These are phyloP conservation scores for Vidua macroura DNA, from an alignment of 2,113 vertebrate genomes.

Conservation along the genomic window DNA sequence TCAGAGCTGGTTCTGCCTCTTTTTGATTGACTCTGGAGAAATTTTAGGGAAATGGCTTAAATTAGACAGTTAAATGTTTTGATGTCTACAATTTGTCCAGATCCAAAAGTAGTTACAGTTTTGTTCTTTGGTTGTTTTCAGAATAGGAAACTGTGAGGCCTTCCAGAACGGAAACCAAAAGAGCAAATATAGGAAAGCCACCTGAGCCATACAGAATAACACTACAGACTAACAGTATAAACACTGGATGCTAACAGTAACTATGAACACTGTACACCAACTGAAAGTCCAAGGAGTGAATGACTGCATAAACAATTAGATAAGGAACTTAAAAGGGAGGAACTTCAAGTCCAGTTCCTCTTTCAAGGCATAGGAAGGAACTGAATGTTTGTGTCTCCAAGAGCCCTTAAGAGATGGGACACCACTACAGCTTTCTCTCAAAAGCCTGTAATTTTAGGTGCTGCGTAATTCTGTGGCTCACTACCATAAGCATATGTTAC, in stretches of 20 bases:
- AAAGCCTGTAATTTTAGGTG: not conserved
- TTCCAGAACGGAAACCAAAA: not conserved
- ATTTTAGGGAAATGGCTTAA: not conserved
- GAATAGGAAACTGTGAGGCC: not conserved
- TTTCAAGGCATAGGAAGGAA: not conserved
- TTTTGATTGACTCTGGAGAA: not conserved
- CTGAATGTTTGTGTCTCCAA: not conserved
- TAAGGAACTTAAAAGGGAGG: not conserved
- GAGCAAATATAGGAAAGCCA: not conserved
- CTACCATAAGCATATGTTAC: not conserved
- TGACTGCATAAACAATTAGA: not conserved
- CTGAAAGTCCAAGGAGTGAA: not conserved
- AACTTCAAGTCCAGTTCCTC: not conserved
- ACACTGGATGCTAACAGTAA: not conserved
- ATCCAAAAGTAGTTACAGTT: not conserved
- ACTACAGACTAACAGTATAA: not conserved
- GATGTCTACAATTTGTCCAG: not conserved
- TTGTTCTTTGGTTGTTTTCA: not conserved
- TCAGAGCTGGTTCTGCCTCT: not conserved
- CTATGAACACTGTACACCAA: not conserved
- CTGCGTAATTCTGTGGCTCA: not conserved
- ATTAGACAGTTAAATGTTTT: not conserved
- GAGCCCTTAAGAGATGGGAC: not conserved
- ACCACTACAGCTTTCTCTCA: not conserved
- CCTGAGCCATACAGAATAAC: not conserved